Conservation (phyloP, 2,113 vertebrate species). For the Crotalus horridus region DNA sequence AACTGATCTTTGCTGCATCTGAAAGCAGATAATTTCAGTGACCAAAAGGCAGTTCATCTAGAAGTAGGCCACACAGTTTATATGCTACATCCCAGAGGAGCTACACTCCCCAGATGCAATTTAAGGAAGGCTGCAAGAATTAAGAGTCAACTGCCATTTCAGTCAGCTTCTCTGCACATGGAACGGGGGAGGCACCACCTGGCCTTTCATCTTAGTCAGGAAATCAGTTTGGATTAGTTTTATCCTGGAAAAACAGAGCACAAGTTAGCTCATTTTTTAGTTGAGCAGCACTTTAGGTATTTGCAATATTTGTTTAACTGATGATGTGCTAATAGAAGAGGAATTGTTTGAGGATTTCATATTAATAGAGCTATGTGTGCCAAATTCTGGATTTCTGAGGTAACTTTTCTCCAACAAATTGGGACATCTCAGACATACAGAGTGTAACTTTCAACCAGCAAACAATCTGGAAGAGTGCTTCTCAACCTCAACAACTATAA, state of each 20-base stretch:
- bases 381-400: not conserved
- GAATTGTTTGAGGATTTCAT: not conserved
- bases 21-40: not conserved
- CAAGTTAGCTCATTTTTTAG: not conserved
- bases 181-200: not conserved
- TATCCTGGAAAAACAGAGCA: not conserved
- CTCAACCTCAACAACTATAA: not conserved
- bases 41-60: not conserved
- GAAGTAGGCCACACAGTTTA: not conserved
- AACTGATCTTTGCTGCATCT: not conserved
- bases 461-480: not conserved
- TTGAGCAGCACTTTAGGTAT: not conserved
- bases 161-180: not conserved
- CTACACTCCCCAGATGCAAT: not conserved
- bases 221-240: not conserved
- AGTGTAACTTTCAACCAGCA: not conserved
- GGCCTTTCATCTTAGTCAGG: not conserved
- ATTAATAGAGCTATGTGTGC: not conserved
- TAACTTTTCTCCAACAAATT: not conserved
- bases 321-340: not conserved
- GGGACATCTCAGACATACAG: not conserved
- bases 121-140: not conserved
- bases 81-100: not conserved
- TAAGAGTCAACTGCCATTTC: not conserved
- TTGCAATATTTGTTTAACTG: not conserved